Percentiles rank a stretch among this genome's conserved stretches.
Conservation (phyloP, 2,888 invertebrate genomes). For the Helobdella robusta region DNA sequence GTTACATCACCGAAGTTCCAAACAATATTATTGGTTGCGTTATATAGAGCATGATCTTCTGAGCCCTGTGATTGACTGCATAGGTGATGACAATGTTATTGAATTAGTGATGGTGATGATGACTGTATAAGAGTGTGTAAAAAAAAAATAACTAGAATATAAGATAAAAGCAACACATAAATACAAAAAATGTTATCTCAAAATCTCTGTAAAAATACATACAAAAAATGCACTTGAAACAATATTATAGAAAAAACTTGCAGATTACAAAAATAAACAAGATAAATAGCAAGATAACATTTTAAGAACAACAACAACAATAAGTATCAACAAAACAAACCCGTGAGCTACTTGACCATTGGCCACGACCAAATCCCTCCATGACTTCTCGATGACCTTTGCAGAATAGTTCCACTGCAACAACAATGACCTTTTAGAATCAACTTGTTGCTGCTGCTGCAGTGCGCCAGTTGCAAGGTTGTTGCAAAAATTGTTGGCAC, state of each 20-base stretch:
- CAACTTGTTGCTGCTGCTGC: not conserved
- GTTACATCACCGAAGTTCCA: slow-evolving; percentile 2
- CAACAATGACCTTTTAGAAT: not conserved
- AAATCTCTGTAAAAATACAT: too few relatives aligned
- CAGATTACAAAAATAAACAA: too few relatives aligned
- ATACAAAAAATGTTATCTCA: too few relatives aligned
- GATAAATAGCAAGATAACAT: too few relatives aligned
- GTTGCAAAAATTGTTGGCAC: not conserved
- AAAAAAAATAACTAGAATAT: not conserved
- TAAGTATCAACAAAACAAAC: too few relatives aligned
- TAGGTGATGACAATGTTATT: not conserved
- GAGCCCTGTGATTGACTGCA: not conserved
- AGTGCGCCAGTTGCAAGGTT: not conserved
- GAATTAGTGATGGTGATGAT: not conserved
- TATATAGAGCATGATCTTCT: too few relatives aligned
- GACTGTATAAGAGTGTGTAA: not conserved
- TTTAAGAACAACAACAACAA: too few relatives aligned
- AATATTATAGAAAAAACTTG: too few relatives aligned
- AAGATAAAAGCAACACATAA: not conserved
- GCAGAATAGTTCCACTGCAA: slow-evolving; percentile 29
- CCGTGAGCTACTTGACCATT: slow-evolving; percentile 24
- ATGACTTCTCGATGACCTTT: slow-evolving; percentile 51
- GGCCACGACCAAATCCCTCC: slow-evolving; percentile 59
- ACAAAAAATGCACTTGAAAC: too few relatives aligned
- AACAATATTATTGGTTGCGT: not conserved